These are phyloP conservation scores for Oscheius sp. DNA, from an alignment of 2,888 invertebrate species.

Conservation along the genomic window DNA sequence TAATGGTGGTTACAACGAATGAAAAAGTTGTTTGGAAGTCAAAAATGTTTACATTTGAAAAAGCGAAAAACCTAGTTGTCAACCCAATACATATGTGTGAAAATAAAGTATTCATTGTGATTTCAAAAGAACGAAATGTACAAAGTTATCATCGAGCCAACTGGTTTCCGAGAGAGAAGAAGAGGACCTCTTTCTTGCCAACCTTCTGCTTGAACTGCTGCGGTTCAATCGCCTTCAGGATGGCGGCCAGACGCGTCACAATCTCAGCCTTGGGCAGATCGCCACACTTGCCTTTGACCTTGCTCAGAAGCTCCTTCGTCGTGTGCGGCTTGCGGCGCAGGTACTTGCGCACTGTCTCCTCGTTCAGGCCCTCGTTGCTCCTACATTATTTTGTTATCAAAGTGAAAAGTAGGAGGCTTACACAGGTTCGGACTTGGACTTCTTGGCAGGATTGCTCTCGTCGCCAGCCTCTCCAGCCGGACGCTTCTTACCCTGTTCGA, in stretches of 20 bases:
- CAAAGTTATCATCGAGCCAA: slow-evolving; percentile 22
- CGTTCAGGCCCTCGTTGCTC: slow-evolving; percentile 57
- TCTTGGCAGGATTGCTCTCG: slow-evolving; percentile 51
- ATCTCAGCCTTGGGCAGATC: slow-evolving; percentile 64
- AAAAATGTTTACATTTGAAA: no score
- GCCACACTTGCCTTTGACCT: slow-evolving; percentile 58
- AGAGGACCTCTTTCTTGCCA: slow-evolving; percentile 69
- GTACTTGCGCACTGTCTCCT: slow-evolving; percentile 83
- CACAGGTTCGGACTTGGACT: slow-evolving; percentile 43
- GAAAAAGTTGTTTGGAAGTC: no score
- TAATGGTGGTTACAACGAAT: no score
- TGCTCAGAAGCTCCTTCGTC: slow-evolving; percentile 83
- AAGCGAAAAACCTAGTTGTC: no score
- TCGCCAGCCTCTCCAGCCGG: slow-evolving; percentile 26
- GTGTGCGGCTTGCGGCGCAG: slow-evolving; percentile 97
- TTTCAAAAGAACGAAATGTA: background rate
- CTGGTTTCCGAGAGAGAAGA: slow-evolving; percentile 63
- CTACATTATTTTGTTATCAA: slow-evolving; percentile 20
- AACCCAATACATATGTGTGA: background rate
- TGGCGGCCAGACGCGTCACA: slow-evolving; percentile 65
- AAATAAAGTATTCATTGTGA: background rate
- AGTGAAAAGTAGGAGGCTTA: background rate
- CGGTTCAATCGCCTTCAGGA: slow-evolving; percentile 69
- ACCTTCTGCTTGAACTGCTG: slow-evolving; percentile 67
- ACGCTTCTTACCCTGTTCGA: slow-evolving; percentile 44